phyloP scores from a whole-genome alignment of 92 coral and sea anemone species.

The Blastomussa wellsi region DNA sequence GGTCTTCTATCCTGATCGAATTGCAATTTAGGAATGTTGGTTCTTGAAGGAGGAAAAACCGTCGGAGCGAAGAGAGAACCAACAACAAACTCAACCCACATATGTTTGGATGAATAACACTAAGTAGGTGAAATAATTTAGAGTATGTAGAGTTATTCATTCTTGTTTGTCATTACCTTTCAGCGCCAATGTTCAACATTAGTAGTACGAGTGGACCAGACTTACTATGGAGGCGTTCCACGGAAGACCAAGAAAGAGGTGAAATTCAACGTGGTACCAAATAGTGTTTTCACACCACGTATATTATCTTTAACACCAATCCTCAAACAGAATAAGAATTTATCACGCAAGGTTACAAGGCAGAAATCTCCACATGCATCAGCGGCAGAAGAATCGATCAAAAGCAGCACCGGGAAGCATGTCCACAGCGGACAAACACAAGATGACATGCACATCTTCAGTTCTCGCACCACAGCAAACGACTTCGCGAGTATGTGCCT shows the following conservation, averaged over 20 bases:
- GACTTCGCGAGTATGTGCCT: constrained; percentile 75
- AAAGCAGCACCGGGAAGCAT: too few species aligned
- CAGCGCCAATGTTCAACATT: background rate
- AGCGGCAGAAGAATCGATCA: background rate
- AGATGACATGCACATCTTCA: background rate
- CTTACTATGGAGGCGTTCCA: constrained; percentile 75
- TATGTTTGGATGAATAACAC: too few species aligned
- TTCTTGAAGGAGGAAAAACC: too few species aligned
- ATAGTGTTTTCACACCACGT: constrained; percentile 67
- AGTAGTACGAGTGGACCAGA: constrained; percentile 61
- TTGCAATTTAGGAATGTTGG: too few species aligned
- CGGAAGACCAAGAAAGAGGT: constrained; percentile 62
- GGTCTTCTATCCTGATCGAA: too few species aligned
- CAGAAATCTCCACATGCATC: background rate
- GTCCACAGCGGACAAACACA: background rate
- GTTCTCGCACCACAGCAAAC: background rate
- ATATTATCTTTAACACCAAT: constrained; percentile 63
- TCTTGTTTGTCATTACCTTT: background rate
- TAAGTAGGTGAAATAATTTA: too few species aligned
- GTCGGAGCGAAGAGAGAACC: too few species aligned
- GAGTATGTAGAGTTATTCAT: background rate
- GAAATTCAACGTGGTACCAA: constrained; percentile 53
- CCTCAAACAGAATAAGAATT: constrained; percentile 45
- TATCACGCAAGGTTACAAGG: background rate
- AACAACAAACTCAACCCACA: too few species aligned